Conservation (phyloP, 2,113 vertebrate species). For the Poeciliopsis turrubarensis region DNA sequence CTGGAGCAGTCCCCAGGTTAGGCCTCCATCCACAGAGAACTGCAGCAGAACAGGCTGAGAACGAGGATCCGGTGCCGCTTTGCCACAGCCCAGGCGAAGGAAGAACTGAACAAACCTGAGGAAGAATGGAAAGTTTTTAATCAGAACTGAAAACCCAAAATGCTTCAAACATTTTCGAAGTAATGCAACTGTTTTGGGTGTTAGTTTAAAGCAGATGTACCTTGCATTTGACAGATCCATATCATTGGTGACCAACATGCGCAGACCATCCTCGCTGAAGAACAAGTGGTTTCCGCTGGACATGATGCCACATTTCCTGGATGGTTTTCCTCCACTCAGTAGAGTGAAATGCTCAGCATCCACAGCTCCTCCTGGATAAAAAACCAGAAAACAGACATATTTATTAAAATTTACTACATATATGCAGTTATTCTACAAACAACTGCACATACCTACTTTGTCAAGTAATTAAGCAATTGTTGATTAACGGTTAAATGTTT, state of each 20-base stretch:
- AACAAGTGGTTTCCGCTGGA: conserved; percentile 97
- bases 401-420: neutral
- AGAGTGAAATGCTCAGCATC: conserved; percentile 88
- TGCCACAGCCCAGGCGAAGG: conserved; percentile 95
- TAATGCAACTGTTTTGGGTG: neutral
- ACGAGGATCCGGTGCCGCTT: conserved; percentile 92
- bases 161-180: neutral
- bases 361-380: conserved; percentile 80
- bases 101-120: conserved; percentile 97
- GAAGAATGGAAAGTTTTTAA: neutral
- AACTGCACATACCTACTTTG: too few species aligned
- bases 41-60: conserved; percentile 96
- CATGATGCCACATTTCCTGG: conserved; percentile 96
- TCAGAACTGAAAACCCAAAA: neutral
- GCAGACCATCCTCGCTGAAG: conserved; percentile 95
- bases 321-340: conserved; percentile 94
- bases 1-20: conserved; percentile 91
- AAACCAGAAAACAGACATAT: neutral
- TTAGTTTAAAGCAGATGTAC: conserved; percentile 69
- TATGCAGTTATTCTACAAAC: neutral
- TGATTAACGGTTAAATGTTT: too few species aligned
- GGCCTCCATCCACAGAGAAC: conserved; percentile 92
- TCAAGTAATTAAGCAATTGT: too few species aligned
- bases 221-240: conserved; percentile 95
- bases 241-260: conserved; percentile 94